phyloP scores from a whole-genome alignment of 2,113 vertebrate genomes.

The Oriolus oriolus region DNA sequence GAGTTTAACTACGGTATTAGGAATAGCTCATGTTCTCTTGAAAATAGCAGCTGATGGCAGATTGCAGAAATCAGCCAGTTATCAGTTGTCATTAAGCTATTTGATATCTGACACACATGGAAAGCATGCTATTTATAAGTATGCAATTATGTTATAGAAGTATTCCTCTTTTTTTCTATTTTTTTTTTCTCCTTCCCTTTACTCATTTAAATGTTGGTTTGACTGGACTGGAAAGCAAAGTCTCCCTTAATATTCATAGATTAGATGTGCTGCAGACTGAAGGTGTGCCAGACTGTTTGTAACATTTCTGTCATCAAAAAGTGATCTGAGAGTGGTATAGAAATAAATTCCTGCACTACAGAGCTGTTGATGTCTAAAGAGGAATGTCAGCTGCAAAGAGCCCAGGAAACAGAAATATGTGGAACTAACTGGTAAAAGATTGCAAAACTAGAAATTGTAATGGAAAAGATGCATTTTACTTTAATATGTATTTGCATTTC shows the following conservation, averaged over 20 bases:
- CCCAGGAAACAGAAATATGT: neutral
- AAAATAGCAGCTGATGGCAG: constrained; percentile 69
- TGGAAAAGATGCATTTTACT: neutral
- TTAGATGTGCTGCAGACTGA: neutral
- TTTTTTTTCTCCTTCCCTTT: neutral
- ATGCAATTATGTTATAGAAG: constrained; percentile 1
- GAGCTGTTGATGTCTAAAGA: neutral
- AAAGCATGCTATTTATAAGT: constrained; percentile 42
- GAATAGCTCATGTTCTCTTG: constrained; percentile 62
- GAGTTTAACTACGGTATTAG: constrained; percentile 7
- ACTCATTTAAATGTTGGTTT: neutral
- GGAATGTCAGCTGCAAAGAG: neutral
- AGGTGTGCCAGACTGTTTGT: neutral
- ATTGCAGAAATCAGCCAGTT: constrained; percentile 68
- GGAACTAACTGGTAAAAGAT: neutral
- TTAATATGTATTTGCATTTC: neutral
- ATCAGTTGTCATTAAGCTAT: constrained; percentile 57
- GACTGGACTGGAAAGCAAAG: neutral
- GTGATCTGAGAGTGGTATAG: neutral
- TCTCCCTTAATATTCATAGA: neutral
- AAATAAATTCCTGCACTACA: neutral
- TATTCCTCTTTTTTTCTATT: neutral
- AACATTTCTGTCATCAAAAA: neutral
- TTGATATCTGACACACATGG: constrained; percentile 40
- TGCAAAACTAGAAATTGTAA: neutral